Evolutionary conservation across 2,113 vertebrate species (phyloP).

Genomic region (Tenrec ecaudatus): DNA sequence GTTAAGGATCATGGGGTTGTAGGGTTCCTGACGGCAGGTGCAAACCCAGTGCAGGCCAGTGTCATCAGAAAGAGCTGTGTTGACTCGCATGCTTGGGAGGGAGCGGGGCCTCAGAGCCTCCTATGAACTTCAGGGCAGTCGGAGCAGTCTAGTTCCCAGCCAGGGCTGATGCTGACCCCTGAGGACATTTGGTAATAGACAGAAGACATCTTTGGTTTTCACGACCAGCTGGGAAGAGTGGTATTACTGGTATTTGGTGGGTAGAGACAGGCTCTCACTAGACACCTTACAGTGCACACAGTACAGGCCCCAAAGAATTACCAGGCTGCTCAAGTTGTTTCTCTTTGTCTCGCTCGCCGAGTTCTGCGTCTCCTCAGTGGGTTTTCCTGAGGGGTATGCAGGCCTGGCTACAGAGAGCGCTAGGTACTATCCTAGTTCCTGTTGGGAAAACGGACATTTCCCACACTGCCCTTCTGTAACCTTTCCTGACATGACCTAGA

Average conservation of each 20-base stretch:
- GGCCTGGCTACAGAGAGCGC: not conserved
- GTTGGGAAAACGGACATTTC: not conserved
- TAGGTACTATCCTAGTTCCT: no score
- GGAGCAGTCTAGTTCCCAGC: no score
- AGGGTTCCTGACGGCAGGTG: not conserved
- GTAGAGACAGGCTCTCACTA: not conserved
- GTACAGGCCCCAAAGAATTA: not conserved
- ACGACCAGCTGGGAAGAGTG: not conserved
- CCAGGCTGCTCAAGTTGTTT: not conserved
- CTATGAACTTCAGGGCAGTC: no score
- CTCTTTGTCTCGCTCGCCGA: not conserved
- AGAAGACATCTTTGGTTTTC: not conserved
- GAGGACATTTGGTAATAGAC: not conserved
- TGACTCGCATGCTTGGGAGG: not conserved
- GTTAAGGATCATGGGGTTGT: not conserved
- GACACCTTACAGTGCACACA: not conserved
- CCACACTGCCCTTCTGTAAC: not conserved
- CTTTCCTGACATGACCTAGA: not conserved
- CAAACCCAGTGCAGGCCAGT: not conserved
- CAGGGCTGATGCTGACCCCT: no score
- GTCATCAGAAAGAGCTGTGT: not conserved
- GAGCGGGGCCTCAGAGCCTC: not conserved
- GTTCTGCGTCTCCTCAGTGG: not conserved
- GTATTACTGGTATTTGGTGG: not conserved
- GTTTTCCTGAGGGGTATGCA: not conserved